Evolutionary conservation across 2,113 vertebrate genomes (phyloP), one percentile per base, ranked within the genome.

Genomic region (Pseudonaja textilis): DNA sequence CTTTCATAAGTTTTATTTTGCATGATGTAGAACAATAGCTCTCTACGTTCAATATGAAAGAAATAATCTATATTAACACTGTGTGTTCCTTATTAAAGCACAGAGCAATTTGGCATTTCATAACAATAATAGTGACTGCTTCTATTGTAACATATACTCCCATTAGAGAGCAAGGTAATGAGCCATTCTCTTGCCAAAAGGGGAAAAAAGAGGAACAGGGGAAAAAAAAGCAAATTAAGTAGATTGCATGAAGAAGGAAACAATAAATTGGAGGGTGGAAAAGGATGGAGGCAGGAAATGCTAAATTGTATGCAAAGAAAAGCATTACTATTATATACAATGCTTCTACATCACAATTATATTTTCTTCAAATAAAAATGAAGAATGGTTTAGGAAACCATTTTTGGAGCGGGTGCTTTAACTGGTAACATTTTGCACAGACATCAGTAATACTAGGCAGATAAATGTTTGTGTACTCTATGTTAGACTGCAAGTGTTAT

Each of bases 11-110:
- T 91, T 20, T 2, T 42, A 59, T 11, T 90, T 55, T 47, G 91
- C 2, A 59, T 88, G 22, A 0, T 0, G 34, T 0, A 26, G 9
- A 7, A 0, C 20, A 74, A 59, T 6, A 0, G 25, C 1, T 22
- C 0, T 90, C 10, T 10, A 26, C 20, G 8, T 91, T 64, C 52
- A 88, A 34, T 18, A 64, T 52, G 34, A 55, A 81, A 50, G 10
- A 87, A 54, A 93, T 34, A 29, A n/a, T 45, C 54, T n/a, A 4
- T 87, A 29, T 22, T 14, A 64, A 54, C 22, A 3, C n/a, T 87
- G 16, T 52, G 29, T 87, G n/a, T 47, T 52, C 23, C 12, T 55
- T 69, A 52, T 4, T 55, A 23, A 56, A 90, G 11, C 39, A 39
- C 12, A 52, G 11, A 56, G 85, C 18, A 29, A 29, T 56, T 64